Conservation (phyloP, 2,113 vertebrate genomes). For the human region GRCh38 chr5:155491501-155492000, state of each 20-base stretch:
- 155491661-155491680: slow-evolving; percentile 98
- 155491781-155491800: slow-evolving; percentile 97
- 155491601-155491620: slow-evolving; percentile 99
- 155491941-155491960: slow-evolving; percentile 92
- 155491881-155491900: slow-evolving; percentile 94
- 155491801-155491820: slow-evolving; percentile 97
- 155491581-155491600: slow-evolving; percentile 98
- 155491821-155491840: slow-evolving; percentile 94
- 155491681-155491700: slow-evolving; percentile 99
- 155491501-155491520: slow-evolving; percentile 98
- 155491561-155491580: slow-evolving; percentile 99
- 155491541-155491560: slow-evolving; percentile 99
- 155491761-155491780: slow-evolving; percentile 97
- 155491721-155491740: slow-evolving; percentile 97
- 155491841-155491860: slow-evolving; percentile 97
- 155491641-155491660: slow-evolving; percentile 97
- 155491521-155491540: slow-evolving; percentile 98
- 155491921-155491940: slow-evolving; percentile 89
- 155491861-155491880: slow-evolving; percentile 95
- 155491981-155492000: slow-evolving; percentile 93
- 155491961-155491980: slow-evolving; percentile 92
- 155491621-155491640: slow-evolving; percentile 98
- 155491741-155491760: slow-evolving; percentile 99
- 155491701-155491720: slow-evolving; percentile 99
- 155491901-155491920: slow-evolving; percentile 86